Percentiles rank a stretch among this genome's conserved stretches.
Evolutionary conservation across 2,888 invertebrate species (phyloP).

Genomic region (Lasioglossum marginatum): DNA sequence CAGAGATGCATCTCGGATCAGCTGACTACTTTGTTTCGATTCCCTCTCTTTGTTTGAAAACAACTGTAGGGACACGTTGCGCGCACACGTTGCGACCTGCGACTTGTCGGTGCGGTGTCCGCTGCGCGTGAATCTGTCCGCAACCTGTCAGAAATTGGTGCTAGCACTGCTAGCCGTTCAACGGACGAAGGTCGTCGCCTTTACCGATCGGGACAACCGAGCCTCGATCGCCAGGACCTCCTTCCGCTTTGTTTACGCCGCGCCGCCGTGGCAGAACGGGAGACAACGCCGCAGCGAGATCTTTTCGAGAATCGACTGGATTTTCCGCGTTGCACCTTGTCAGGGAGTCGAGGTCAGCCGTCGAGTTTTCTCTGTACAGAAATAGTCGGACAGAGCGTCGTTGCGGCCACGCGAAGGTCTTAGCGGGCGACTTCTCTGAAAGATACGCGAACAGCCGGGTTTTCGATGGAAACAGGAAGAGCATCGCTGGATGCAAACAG

Average conservation of each 20-base stretch:
- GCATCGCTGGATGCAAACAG: not conserved
- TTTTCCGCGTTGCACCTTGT: slow-evolving; percentile 39
- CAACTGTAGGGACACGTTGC: slow-evolving; percentile 63
- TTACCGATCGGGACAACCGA: not conserved
- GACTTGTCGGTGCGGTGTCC: slow-evolving; percentile 22
- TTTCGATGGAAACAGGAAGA: slow-evolving; percentile 37
- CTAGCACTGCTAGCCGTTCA: slow-evolving; percentile 24
- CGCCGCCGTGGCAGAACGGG: too few relatives aligned
- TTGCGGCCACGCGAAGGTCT: slow-evolving; percentile 40
- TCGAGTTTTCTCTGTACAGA: slow-evolving; percentile 36
- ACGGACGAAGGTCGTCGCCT: slow-evolving; percentile 40
- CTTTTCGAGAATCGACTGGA: not conserved
- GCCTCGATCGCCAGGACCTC: not conserved
- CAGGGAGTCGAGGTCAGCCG: slow-evolving; percentile 20
- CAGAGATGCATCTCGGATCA: slow-evolving; percentile 78
- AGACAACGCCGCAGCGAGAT: not conserved
- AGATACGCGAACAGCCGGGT: not conserved
- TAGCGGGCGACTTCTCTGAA: not conserved
- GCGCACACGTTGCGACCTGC: not conserved
- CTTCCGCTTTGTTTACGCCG: not conserved
- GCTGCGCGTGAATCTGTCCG: slow-evolving; percentile 15
- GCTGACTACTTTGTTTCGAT: slow-evolving; percentile 80
- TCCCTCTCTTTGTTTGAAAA: slow-evolving; percentile 82
- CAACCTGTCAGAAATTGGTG: slow-evolving; percentile 66
- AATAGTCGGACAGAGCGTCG: slow-evolving; percentile 21